phyloP scores from a whole-genome alignment of 2,113 vertebrate species.

The Tupaia chinensis region DNA sequence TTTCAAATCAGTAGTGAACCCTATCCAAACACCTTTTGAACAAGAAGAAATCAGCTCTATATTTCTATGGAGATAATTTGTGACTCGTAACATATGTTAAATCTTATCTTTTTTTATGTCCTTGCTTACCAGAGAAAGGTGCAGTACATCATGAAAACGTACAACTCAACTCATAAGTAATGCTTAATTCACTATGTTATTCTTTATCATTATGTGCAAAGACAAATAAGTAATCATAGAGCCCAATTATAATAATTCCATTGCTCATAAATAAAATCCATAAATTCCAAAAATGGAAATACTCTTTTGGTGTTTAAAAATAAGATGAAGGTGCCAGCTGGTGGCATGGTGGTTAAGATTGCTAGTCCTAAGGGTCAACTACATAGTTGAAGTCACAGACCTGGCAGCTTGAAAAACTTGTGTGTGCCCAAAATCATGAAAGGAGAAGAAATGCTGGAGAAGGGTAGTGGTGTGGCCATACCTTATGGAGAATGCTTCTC shows the following conservation, averaged over 20 bases:
- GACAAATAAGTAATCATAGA: background rate
- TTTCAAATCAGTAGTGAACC: slow-evolving; percentile 81
- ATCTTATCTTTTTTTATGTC: slow-evolving; percentile 52
- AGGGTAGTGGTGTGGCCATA: too few relatives aligned
- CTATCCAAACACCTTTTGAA: slow-evolving; percentile 71
- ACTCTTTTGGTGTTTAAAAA: background rate
- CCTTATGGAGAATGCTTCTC: too few relatives aligned
- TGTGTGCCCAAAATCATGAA: too few relatives aligned
- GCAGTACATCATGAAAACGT: background rate
- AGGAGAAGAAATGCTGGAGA: too few relatives aligned
- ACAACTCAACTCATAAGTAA: background rate
- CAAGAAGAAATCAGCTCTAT: slow-evolving; percentile 71
- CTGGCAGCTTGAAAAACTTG: too few relatives aligned
- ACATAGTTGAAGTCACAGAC: too few relatives aligned
- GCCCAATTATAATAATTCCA: background rate
- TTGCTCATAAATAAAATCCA: background rate
- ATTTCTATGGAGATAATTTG: slow-evolving; percentile 76
- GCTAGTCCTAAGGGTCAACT: too few relatives aligned
- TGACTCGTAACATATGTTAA: slow-evolving; percentile 63
- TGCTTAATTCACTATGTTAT: background rate
- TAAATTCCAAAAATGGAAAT: background rate
- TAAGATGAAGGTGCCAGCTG: background rate
- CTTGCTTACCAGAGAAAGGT: background rate
- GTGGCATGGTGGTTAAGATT: too few relatives aligned
- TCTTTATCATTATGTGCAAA: background rate